phyloP scores from a whole-genome alignment of 2,797 vertebrate genomes.

The Pantherophis vulpinus region DNA sequence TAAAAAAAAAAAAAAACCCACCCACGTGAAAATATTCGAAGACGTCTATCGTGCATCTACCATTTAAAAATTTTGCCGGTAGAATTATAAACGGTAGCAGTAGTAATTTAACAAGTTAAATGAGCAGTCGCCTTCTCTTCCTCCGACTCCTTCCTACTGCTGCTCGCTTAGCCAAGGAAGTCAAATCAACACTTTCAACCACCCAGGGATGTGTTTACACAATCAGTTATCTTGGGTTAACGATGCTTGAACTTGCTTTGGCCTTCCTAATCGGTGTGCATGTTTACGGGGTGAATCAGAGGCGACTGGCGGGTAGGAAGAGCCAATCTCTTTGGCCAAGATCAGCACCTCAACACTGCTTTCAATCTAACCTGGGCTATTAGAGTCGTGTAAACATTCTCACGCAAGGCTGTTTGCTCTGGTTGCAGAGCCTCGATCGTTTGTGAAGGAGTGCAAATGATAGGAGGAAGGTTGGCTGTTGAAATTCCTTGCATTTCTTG shows the following conservation, averaged over 20 bases:
- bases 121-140: background rate
- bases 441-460: background rate
- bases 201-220: slow-evolving; percentile 2
- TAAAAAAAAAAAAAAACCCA: background rate
- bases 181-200: background rate
- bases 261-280: background rate
- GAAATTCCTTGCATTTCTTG: background rate
- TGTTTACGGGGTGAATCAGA: slow-evolving; percentile 2
- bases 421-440: background rate
- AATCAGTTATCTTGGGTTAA: slow-evolving; percentile 18
- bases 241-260: slow-evolving; percentile 11
- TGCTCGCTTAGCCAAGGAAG: background rate
- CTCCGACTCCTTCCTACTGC: background rate
- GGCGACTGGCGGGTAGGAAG: background rate
- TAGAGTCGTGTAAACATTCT: background rate
- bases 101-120: background rate
- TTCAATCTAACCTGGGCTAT: background rate
- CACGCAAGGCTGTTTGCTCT: background rate
- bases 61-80: background rate
- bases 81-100: background rate
- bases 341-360: background rate
- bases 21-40: background rate
- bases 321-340: background rate
- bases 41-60: background rate
- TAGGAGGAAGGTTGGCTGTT: background rate